Evolutionary conservation across 2,113 vertebrate species (phyloP).

Genomic region (Rhizomys pruinosus): DNA sequence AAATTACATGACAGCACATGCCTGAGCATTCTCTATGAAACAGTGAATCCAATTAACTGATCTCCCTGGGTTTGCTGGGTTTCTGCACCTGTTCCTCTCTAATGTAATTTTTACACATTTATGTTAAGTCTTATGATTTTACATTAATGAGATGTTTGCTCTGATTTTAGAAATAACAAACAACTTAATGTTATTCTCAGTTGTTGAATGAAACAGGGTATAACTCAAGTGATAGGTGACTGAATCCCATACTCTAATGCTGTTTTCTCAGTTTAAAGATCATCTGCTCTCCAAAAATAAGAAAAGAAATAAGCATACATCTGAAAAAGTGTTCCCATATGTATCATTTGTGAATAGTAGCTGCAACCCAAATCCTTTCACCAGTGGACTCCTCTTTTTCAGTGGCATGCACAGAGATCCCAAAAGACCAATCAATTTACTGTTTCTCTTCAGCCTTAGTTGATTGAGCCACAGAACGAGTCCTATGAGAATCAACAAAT

Average conservation of each 20-base stretch:
- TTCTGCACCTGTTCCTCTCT: background rate
- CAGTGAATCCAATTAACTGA: background rate
- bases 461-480: constrained; percentile 54
- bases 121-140: background rate
- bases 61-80: background rate
- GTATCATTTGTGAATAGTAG: background rate
- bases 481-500: constrained; percentile 31
- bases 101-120: background rate
- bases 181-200: background rate
- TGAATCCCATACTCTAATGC: background rate
- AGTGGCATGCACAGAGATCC: background rate
- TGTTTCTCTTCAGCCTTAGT: constrained; percentile 5
- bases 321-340: background rate
- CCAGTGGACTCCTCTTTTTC: background rate
- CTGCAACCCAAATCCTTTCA: background rate
- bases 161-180: background rate
- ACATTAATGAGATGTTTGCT: background rate
- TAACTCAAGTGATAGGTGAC: background rate
- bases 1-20: background rate
- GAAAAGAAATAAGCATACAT: background rate
- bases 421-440: background rate
- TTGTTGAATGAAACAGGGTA: background rate
- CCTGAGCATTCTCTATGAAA: constrained; percentile 22
- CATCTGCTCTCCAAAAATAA: background rate
- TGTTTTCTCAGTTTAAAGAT: background rate